Base-by-base conservation (phyloP, 2,888 invertebrate species). In the Plebejus melissa region DNA sequence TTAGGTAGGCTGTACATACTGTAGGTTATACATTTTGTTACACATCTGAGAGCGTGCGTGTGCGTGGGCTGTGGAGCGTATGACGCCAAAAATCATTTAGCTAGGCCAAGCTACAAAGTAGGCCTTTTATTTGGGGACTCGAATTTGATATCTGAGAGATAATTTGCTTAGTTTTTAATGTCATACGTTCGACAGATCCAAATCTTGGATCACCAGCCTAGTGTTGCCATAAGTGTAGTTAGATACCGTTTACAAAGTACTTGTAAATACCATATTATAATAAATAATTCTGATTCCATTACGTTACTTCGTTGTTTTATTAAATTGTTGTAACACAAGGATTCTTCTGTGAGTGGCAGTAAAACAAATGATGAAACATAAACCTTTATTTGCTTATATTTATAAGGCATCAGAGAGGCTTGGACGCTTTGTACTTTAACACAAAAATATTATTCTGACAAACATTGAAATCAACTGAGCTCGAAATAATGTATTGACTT, bases 221-320 rank as follows among this genome's bases (percentile, higher is more conserved):
- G 79, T 82, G 81, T 83, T 84, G 87, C 87, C 88, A 88, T 88
- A 86, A 85, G 87, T 80, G 79, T 82, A 84, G 80, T 77, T 77
- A 85, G 83, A 80, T 72, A 76, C 76, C 82, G 82, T 83, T 85
- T 83, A 84, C 81, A 79, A 77, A 78, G 78, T 77, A 82, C 79
- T 78, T 88, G 88, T 89, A 88, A 84, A 88, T 89, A 88, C 82
- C 86, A 87, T 86, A 65, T 65, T 86, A 65, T 65, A 87, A 86
- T 86, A 85, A 88, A 88, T 83, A 84, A 87, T 87, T 87, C 84
- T 83, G 83, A 88, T 86, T 87, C 86, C 85, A 87, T 86, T 82
- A 86, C 81, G 83, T 86, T 86, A 79, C 36, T 36, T 38, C 74
- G 69, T 77, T 77, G 77, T 79, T 79, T 79, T 76, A 78, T 79